Percentiles rank a stretch among this genome's conserved stretches.
These are phyloP conservation scores for Paragorgia papillata DNA, from an alignment of 92 coral and sea anemone genomes.

Conservation along the genomic window DNA sequence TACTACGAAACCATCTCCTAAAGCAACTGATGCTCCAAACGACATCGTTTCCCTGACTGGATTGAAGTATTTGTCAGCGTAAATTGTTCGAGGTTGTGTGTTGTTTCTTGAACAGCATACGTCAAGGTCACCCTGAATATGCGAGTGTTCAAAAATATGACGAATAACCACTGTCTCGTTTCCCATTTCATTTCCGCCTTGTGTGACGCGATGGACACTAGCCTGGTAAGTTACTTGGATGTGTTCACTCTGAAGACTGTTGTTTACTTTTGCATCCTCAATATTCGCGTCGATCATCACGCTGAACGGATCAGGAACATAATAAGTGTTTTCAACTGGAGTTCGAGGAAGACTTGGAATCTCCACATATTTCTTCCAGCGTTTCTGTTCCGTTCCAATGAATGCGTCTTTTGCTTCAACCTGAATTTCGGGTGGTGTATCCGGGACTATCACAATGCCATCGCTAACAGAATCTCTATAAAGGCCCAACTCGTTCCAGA, in stretches of 20 bases:
- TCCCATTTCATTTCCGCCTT: slow-evolving; percentile 72
- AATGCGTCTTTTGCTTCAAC: slow-evolving; percentile 63
- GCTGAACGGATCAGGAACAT: slow-evolving; percentile 68
- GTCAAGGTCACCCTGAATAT: slow-evolving; percentile 29
- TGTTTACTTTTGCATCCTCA: slow-evolving; percentile 45
- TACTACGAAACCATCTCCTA: slow-evolving; percentile 60
- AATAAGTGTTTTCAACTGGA: slow-evolving; percentile 66
- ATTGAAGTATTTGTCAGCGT: slow-evolving; percentile 78
- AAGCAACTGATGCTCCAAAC: slow-evolving; percentile 74
- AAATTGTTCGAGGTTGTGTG: slow-evolving; percentile 41
- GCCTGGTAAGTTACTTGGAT: slow-evolving; percentile 73
- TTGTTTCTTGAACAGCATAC: slow-evolving; percentile 64
- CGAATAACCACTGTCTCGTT: not conserved
- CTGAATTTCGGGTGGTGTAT: slow-evolving; percentile 66
- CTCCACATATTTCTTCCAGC: slow-evolving; percentile 79
- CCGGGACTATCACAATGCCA: slow-evolving; percentile 77
- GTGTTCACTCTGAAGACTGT: slow-evolving; percentile 54
- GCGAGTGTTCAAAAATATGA: slow-evolving; percentile 25
- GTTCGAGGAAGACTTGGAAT: slow-evolving; percentile 63
- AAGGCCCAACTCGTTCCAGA: slow-evolving; percentile 76
- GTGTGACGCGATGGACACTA: slow-evolving; percentile 70
- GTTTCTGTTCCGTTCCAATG: slow-evolving; percentile 65
- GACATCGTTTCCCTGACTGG: slow-evolving; percentile 57
- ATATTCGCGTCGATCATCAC: slow-evolving; percentile 37
- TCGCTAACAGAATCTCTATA: slow-evolving; percentile 74